phyloP scores from a whole-genome alignment of 2,888 invertebrate species.

The Criorhina ranunculi region DNA sequence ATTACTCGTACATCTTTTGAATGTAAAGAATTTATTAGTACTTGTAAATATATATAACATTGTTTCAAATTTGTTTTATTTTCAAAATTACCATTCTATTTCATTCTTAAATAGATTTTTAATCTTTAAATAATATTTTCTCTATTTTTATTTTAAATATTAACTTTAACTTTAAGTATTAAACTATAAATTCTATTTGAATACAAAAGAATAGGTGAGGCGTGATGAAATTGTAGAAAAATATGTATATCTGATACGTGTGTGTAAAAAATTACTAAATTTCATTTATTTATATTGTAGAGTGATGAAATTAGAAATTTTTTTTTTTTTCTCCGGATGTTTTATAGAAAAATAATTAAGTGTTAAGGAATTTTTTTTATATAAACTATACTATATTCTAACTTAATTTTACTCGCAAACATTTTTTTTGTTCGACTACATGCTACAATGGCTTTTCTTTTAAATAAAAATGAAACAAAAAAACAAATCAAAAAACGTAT shows the following conservation, averaged over 20 bases:
- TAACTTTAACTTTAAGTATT: slow-evolving; percentile 34
- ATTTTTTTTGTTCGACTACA: slow-evolving; percentile 35
- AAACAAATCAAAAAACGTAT: slow-evolving; percentile 17
- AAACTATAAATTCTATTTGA: slow-evolving; percentile 30
- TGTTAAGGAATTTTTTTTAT: background rate
- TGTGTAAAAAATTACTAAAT: slow-evolving; percentile 25
- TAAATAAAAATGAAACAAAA: slow-evolving; percentile 47
- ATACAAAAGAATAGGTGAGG: slow-evolving; percentile 47
- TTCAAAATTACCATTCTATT: slow-evolving; percentile 52
- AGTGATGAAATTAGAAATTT: slow-evolving; percentile 39
- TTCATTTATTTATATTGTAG: slow-evolving; percentile 30
- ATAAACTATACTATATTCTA: slow-evolving; percentile 8
- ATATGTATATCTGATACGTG: slow-evolving; percentile 54
- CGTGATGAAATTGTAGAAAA: slow-evolving; percentile 66
- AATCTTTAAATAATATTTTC: slow-evolving; percentile 57
- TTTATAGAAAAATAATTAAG: slow-evolving; percentile 61
- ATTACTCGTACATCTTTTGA: slow-evolving; percentile 13
- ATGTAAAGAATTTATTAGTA: slow-evolving; percentile 75
- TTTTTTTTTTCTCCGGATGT: background rate
- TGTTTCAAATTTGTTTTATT: slow-evolving; percentile 48
- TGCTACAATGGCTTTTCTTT: slow-evolving; percentile 72
- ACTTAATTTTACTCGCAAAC: slow-evolving; percentile 35
- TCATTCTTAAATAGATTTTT: slow-evolving; percentile 44
- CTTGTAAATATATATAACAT: slow-evolving; percentile 76
- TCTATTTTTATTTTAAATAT: slow-evolving; percentile 52